Conservation (phyloP, 1,140 invertebrate genomes). For the Macrobrachium nipponense region DNA sequence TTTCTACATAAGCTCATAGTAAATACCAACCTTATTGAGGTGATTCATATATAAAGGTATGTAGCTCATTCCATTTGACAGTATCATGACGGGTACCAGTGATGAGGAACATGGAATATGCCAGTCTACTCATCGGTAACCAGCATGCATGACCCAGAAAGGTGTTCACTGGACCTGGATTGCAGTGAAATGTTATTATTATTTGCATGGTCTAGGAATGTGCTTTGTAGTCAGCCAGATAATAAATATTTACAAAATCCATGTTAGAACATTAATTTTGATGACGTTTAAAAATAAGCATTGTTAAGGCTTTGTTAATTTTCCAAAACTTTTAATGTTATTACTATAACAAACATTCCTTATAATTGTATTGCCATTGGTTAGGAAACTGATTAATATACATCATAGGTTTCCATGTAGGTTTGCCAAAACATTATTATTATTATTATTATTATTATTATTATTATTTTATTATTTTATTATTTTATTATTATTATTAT, state of each 20-base stretch:
- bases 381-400: too few species aligned
- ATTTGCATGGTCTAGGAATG: neutral
- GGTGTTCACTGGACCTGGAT: slow-evolving; percentile 21
- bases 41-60: slow-evolving; percentile 30
- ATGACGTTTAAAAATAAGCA: too few species aligned
- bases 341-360: too few species aligned
- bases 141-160: neutral
- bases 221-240: neutral
- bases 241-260: neutral
- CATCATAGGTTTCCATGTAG: too few species aligned
- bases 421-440: too few species aligned
- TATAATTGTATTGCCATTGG: too few species aligned
- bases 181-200: neutral
- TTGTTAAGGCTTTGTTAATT: too few species aligned
- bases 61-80: slow-evolving; percentile 1
- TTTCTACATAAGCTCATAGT: too few species aligned
- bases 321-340: too few species aligned
- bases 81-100: slow-evolving; percentile 4
- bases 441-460: too few species aligned
- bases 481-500: too few species aligned
- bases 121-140: slow-evolving; percentile 21
- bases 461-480: too few species aligned
- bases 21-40: slow-evolving; percentile 14
- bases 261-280: neutral
- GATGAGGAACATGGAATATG: slow-evolving; percentile 20